A percentile compares a stretch with the other conserved stretches of the same genome.
Conservation (phyloP, 2,797 vertebrate species). For the Hemibagrus guttatus region DNA sequence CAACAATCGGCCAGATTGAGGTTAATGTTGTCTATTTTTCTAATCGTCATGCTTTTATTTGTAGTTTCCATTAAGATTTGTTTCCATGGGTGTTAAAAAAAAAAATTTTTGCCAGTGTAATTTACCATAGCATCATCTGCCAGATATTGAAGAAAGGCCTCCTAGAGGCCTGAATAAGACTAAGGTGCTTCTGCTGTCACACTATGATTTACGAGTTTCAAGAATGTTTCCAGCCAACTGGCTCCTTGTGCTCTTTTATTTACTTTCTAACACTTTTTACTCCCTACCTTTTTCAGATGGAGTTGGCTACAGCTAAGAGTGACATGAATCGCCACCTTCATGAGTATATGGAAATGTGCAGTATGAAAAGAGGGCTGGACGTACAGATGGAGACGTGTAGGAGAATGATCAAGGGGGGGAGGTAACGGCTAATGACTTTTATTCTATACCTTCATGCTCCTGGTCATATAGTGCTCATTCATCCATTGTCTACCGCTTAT, state of each 20-base stretch:
- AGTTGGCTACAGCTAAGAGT: constrained; percentile 89
- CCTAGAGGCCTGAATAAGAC: not conserved
- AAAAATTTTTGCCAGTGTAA: not conserved
- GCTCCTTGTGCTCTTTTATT: not conserved
- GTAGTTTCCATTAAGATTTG: not conserved
- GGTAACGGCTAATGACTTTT: constrained; percentile 61
- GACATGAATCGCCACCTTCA: constrained; percentile 95
- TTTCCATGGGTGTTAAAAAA: not conserved
- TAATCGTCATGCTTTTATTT: not conserved
- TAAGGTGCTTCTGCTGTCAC: not conserved
- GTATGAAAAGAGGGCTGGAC: constrained; percentile 92
- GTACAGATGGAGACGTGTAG: constrained; percentile 96
- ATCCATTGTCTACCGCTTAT: no score
- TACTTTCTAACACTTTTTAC: no score
- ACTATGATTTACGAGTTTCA: constrained; percentile 31
- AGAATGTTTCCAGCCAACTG: not conserved
- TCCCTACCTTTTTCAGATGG: constrained; percentile 73
- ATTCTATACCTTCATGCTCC: not conserved
- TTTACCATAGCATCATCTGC: not conserved
- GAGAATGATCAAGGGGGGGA: constrained; percentile 92
- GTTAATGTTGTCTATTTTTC: constrained; percentile 66
- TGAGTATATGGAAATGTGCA: constrained; percentile 97
- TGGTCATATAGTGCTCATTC: not conserved
- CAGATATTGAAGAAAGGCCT: not conserved
- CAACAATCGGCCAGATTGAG: constrained; percentile 98